A percentile compares a stretch with the other conserved stretches of the same genome.
phyloP scores from a whole-genome alignment of 2,113 vertebrate genomes.

The human region GRCh38 chr12:76330501-76331000 shows the following conservation, averaged over 20 bases:
- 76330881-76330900: not conserved
- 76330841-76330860: not conserved
- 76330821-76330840: not conserved
- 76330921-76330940: not conserved
- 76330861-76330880: not conserved
- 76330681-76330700: constrained; percentile 38
- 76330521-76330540: not conserved
- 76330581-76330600: constrained; percentile 30
- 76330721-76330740: not conserved
- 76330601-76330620: not conserved
- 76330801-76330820: not conserved
- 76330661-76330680: constrained; percentile 36
- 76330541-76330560: not conserved
- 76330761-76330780: not conserved
- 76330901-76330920: not conserved
- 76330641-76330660: constrained; percentile 33
- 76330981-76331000: not conserved
- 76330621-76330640: constrained; percentile 5
- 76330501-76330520: not conserved
- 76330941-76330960: not conserved
- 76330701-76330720: not conserved
- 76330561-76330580: not conserved
- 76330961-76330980: not conserved
- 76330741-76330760: not conserved
- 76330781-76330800: not conserved